Base-by-base conservation (phyloP, 2,113 vertebrate genomes). In the Brienomyrus brachyistius region DNA sequence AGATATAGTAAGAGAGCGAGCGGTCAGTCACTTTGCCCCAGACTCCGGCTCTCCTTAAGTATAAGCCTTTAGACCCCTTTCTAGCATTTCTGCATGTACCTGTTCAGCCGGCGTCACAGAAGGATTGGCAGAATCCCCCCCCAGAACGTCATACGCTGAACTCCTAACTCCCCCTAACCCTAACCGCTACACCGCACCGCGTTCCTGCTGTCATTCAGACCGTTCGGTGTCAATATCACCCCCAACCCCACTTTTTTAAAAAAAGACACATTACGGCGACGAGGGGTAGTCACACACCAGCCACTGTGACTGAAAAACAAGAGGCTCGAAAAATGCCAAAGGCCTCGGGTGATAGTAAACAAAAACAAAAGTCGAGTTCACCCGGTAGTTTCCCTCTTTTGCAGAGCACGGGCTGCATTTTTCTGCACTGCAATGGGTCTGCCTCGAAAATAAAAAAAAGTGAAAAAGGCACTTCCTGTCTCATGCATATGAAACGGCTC, bases 341-440 rank as follows among this genome's bases (percentile, higher is more conserved):
- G n/a, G n/a, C 10, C 62, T 27, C 19, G 19, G 43, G 86, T 31
- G 62, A 85, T 54, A 88, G 89, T 91, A 92, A 92, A 91, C 92
- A 92, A 83, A 52, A 45, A 56, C 91, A 89, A 56, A 89, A 91
- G 90, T 90, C 92, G 92, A 93, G 91, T 51, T 92, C 90, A 91
- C 91, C 31, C 66, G 91, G 95, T 95, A 94, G 90, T 95, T 94
- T 94, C 95, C 94, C 91, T 92, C 31, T 89, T 43, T 89, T 85
- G 88, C 85, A 82, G 86, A 43, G 23, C 51, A 59, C 51, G 47
- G 11, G 52, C 62, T 80, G 45, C 88, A 66, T 88, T 86, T 51
- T 80, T 48, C 40, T 90, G 85, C 87, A 86, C 43, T 40, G 89
- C 91, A 89, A 91, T 66, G 88, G 90, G 90, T 87, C 89, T 90